These are phyloP conservation scores for Melipona bicolor DNA, from an alignment of 2,888 invertebrate species.

Conservation along the genomic window DNA sequence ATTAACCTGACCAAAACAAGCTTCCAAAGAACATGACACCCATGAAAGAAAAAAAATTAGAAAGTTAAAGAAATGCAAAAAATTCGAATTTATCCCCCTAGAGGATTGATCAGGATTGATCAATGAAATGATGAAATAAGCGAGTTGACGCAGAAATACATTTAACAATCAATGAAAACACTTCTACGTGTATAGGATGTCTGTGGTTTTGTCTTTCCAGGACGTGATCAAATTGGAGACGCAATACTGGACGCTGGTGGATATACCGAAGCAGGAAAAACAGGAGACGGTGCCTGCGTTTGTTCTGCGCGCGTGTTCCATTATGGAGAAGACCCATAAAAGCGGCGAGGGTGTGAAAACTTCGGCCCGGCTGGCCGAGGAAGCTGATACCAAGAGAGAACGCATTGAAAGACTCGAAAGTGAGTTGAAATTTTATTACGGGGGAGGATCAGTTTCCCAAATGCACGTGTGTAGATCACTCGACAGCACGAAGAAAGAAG, in stretches of 20 bases:
- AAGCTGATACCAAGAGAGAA: conserved; percentile 93
- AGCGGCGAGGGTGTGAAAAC: conserved; percentile 95
- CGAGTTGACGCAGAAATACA: neutral
- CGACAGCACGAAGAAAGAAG: neutral
- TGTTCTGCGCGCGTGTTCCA: conserved; percentile 94
- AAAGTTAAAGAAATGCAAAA: no score
- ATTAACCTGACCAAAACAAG: no score
- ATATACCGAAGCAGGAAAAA: conserved; percentile 96
- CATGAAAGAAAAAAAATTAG: no score
- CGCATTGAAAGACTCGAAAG: conserved; percentile 94
- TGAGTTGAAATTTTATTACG: conserved; percentile 82
- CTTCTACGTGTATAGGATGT: neutral
- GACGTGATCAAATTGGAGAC: conserved; percentile 96
- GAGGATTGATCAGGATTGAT: neutral
- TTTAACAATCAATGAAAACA: neutral
- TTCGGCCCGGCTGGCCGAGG: conserved; percentile 92
- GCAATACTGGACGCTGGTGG: conserved; percentile 97
- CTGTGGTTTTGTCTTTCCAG: conserved; percentile 84
- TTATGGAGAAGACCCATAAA: conserved; percentile 96
- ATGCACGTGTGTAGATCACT: neutral
- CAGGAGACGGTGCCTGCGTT: conserved; percentile 97
- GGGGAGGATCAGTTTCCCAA: neutral
- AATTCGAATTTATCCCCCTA: no score
- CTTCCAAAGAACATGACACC: no score
- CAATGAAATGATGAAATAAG: neutral